Base-by-base conservation (phyloP, 1,140 invertebrate genomes). In the Drosophila subobscura region DNA sequence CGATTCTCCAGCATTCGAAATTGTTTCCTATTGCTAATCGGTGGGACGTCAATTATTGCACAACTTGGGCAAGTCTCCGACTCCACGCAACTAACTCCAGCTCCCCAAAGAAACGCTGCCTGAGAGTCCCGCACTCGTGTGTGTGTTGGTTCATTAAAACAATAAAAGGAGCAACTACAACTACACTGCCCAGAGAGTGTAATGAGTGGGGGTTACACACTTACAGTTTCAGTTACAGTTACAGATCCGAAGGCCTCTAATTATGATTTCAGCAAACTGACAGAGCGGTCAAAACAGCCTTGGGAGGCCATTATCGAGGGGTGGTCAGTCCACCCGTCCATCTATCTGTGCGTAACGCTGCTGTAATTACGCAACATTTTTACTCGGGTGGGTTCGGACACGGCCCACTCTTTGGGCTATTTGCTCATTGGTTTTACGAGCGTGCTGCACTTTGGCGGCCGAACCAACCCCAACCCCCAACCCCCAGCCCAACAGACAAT, bases 291-390 rank as follows among this genome's bases (percentile, higher is more conserved):
- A 58, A 84, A 70, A 71, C 70, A 65, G 71, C 56, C 59, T 74
- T 74, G 71, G 59, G 52, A 65, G 71, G 71, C 56, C 64, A 74
- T 74, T 72, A 72, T 73, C 49, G 71, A 73, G 60, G 72, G 71
- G 54, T 67, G 63, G 72, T 29, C 22, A 41, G 41, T 56, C 71
- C 72, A 42, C 16, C 40, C 23, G 55, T 68, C 75, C 71, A 70
- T 77, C 81, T 86, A 86, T 86, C 81, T 86, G 81, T 86, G 83
- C 81, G 81, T 86, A 86, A 86, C 83, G 81, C 74, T 71, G 77
- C 78, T 37, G 81, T 86, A 86, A 86, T 86, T 86, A 86, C 81
- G 86, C 81, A 86, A 86, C 81, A 81, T 86, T 88, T 85, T 86
- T 81, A 78, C 73, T 60, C 66, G 85, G 72, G 16, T 1, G 16